These are phyloP conservation scores for Leptopilina syphax DNA, from an alignment of 2,888 invertebrate genomes.

Conservation along the genomic window DNA sequence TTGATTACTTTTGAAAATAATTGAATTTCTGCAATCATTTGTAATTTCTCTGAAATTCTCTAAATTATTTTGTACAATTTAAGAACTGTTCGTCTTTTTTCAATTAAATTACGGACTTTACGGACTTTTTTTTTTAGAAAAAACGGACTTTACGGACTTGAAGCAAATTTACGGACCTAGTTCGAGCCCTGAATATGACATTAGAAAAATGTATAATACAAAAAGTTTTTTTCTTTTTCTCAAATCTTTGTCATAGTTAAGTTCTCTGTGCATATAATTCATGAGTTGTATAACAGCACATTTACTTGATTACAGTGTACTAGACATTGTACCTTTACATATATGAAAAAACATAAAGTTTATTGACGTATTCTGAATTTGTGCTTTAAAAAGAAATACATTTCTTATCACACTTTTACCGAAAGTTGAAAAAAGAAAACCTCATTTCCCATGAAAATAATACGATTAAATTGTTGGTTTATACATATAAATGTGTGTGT, in stretches of 20 bases:
- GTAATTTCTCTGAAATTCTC: no score
- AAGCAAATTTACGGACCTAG: no score
- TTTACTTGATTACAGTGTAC: constrained; percentile 9
- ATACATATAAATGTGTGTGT: background rate
- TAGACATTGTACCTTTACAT: background rate
- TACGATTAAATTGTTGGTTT: constrained; percentile 17
- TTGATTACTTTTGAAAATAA: no score
- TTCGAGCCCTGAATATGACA: no score
- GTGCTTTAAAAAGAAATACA: background rate
- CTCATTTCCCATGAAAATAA: background rate
- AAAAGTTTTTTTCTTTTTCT: background rate
- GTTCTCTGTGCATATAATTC: background rate
- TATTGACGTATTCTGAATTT: constrained; percentile 26
- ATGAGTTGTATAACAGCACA: background rate
- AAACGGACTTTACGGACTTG: no score
- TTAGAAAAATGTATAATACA: no score
- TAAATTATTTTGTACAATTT: no score
- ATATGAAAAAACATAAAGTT: background rate
- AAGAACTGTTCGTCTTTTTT: no score
- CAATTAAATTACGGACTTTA: no score
- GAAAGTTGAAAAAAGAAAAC: background rate
- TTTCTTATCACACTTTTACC: background rate
- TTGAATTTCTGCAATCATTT: no score
- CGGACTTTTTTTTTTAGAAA: no score
- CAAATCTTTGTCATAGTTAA: no score